Evolutionary conservation across 2,113 vertebrate species (phyloP), one percentile per base, ranked within the genome.

Genomic region (Morone chrysops): DNA sequence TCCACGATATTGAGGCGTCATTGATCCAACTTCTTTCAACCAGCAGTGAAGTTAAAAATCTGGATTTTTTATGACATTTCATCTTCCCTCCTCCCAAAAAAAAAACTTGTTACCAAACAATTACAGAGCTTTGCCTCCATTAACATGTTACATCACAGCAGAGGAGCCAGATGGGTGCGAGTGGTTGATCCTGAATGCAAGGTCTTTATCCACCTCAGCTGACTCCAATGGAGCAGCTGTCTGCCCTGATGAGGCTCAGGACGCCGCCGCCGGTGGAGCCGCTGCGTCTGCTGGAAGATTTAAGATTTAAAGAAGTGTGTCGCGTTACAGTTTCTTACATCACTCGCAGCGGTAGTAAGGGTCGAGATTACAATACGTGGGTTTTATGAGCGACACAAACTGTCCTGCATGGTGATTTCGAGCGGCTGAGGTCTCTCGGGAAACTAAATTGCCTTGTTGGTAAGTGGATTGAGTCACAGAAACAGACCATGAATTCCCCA

Each of bases 381-480:
- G 20, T 60, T 75, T 79, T 65, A 65, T 50, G 73, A 79, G 65
- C n/a, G 51, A 13, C 45, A 61, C 31, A 84, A 59, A 72, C 65
- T 40, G 69, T 67, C 66, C 31, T 56, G 59, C 47, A 60, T 50
- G 51, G 53, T 70, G 72, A 84, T 85, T 75, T 56, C 31, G 78
- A 74, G 48, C 54, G 47, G 20, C 48, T 3, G 56, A 36, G 59
- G 72, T 53, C 74, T 68, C 81, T 40, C 0, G 75, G 87, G 89
- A 76, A 67, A 71, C 74, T 82, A 85, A 89, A 89, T 80, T 87
- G 86, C 68, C 87, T 82, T 69, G 86, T 92, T 86, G 85, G 82
- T 89, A 87, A 91, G 78, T 92, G 84, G 89, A 92, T 80, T 75
- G 88, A 93, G 78, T 87, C 81, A 83, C 79, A 76, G 85, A 93